Evolutionary conservation across 2,888 invertebrate genomes (phyloP).

Genomic region (Lithophane socia): DNA sequence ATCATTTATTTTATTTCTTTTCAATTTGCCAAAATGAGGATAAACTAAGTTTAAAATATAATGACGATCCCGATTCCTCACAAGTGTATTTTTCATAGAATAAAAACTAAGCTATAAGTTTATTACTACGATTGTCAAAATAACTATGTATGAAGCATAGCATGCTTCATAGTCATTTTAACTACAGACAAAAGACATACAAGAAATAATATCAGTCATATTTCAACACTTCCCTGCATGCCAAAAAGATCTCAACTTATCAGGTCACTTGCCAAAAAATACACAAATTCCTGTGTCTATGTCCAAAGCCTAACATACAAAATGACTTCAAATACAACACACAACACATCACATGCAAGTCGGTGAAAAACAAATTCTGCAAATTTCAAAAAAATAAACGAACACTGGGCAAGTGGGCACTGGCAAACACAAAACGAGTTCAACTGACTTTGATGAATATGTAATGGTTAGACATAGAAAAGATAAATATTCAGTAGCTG

Average conservation of each 20-base stretch:
- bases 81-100: not conserved
- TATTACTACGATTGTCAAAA: too few relatives aligned
- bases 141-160: too few relatives aligned
- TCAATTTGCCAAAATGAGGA: not conserved
- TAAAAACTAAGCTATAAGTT: too few relatives aligned
- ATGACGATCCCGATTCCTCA: not conserved
- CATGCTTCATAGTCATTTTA: not conserved
- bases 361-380: not conserved
- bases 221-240: not conserved
- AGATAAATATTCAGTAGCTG: slow-evolving; percentile 56
- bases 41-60: too few relatives aligned
- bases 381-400: slow-evolving; percentile 21
- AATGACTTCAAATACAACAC: not conserved
- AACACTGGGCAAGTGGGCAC: not conserved
- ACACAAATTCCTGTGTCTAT: not conserved
- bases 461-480: slow-evolving; percentile 47
- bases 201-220: not conserved
- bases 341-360: not conserved
- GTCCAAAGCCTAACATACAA: not conserved
- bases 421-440: slow-evolving; percentile 25
- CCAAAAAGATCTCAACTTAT: not conserved
- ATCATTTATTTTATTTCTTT: not conserved
- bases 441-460: slow-evolving; percentile 60
- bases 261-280: not conserved
- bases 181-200: not conserved